Conservation (phyloP, 2,888 invertebrate genomes). For the Eupeodes luniger region DNA sequence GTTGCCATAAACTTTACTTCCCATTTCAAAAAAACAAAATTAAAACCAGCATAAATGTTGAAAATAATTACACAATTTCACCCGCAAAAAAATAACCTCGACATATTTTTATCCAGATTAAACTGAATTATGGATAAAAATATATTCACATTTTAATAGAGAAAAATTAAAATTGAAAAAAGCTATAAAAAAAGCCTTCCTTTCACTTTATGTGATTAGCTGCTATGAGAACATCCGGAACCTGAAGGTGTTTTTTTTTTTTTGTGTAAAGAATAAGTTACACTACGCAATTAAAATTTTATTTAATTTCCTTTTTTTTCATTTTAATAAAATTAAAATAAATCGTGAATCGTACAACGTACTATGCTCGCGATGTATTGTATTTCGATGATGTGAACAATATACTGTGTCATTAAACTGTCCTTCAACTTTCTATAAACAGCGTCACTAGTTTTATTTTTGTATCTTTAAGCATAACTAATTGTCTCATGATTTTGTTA, state of each 20-base stretch:
- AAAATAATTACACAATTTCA: too few species aligned
- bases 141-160: too few species aligned
- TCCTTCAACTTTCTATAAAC: slow-evolving; percentile 75
- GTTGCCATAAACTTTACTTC: too few species aligned
- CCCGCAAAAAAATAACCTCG: too few species aligned
- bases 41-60: too few species aligned
- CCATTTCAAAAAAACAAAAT: too few species aligned
- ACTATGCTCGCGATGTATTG: neutral
- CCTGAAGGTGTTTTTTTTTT: neutral
- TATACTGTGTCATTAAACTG: slow-evolving; percentile 63
- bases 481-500: slow-evolving; percentile 55
- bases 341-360: slow-evolving; percentile 16
- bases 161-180: neutral
- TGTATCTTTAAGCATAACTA: slow-evolving; percentile 52
- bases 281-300: slow-evolving; percentile 29
- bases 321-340: slow-evolving; percentile 26
- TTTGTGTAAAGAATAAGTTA: neutral
- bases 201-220: slow-evolving; percentile 12
- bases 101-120: too few species aligned
- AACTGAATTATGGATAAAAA: too few species aligned
- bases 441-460: slow-evolving; percentile 56
- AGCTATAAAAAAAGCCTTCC: neutral
- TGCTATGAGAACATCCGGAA: slow-evolving; percentile 15
- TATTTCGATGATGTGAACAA: slow-evolving; percentile 28
- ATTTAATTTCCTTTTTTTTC: slow-evolving; percentile 1